Evolutionary conservation across 2,888 invertebrate genomes (phyloP).

Genomic region (Flexamia atlantica): DNA sequence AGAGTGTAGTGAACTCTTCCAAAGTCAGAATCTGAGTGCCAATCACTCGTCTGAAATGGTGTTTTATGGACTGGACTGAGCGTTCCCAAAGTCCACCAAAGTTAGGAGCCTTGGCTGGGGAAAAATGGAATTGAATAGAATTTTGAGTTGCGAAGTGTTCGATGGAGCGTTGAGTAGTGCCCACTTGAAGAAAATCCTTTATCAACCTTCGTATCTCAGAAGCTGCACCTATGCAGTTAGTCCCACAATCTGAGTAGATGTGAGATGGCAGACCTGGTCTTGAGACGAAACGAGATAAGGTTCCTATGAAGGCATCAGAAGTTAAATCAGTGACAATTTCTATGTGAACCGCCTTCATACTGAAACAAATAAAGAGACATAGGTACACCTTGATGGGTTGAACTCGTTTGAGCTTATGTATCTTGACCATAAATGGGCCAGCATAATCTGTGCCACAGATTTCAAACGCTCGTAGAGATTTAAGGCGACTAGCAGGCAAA

Average conservation of each 20-base stretch:
- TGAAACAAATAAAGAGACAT: slow-evolving; percentile 70
- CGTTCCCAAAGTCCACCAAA: slow-evolving; percentile 34
- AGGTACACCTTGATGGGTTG: no score
- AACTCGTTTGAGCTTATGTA: slow-evolving; percentile 11
- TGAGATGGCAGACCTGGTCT: no score
- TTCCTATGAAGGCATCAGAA: no score
- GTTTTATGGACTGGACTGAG: neutral
- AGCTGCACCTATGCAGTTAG: slow-evolving; percentile 71
- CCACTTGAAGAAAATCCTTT: neutral
- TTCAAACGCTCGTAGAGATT: no score
- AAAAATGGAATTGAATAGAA: neutral
- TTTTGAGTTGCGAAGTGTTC: neutral
- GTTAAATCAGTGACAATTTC: slow-evolving; percentile 71
- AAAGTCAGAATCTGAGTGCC: neutral
- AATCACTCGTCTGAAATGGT: neutral
- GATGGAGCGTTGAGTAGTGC: neutral
- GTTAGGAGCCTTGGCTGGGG: slow-evolving; percentile 16
- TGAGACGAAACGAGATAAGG: no score
- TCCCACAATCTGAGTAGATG: slow-evolving; percentile 72
- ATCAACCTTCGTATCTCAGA: neutral
- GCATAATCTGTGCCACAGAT: slow-evolving; percentile 69
- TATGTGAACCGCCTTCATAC: slow-evolving; percentile 69
- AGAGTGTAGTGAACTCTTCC: slow-evolving; percentile 20
- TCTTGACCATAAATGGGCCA: slow-evolving; percentile 63
- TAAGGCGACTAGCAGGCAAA: slow-evolving; percentile 48